phyloP scores from a whole-genome alignment of 2,888 invertebrate genomes.

The Criorhina ranunculi region DNA sequence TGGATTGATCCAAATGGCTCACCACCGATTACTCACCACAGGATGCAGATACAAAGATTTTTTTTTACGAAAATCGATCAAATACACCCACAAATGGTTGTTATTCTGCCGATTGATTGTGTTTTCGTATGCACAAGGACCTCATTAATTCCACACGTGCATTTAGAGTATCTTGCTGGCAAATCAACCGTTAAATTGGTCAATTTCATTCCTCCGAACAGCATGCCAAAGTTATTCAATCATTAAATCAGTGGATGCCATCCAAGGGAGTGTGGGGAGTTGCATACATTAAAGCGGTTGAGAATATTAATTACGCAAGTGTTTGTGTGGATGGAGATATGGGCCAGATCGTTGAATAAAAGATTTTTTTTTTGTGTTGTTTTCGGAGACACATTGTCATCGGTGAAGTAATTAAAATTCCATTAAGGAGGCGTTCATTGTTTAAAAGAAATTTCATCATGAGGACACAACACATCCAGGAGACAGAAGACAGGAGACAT shows the following conservation, averaged over 20 bases:
- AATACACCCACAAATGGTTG: not conserved
- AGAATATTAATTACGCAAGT: slow-evolving; percentile 40
- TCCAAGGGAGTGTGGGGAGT: not conserved
- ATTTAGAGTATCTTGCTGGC: not conserved
- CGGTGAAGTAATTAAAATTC: slow-evolving; percentile 59
- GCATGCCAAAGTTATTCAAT: slow-evolving; percentile 41
- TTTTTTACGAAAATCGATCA: not conserved
- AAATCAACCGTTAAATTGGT: slow-evolving; percentile 2
- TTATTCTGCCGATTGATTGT: not conserved
- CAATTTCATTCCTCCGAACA: slow-evolving; percentile 13
- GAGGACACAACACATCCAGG: slow-evolving; percentile 16
- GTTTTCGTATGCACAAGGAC: not conserved
- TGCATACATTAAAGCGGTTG: slow-evolving; percentile 15
- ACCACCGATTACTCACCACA: no score
- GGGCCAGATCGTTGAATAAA: slow-evolving; percentile 33
- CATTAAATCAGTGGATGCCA: slow-evolving; percentile 57
- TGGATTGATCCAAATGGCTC: no score
- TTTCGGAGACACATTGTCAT: slow-evolving; percentile 35
- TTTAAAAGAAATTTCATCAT: slow-evolving; percentile 1
- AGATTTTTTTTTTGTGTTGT: not conserved
- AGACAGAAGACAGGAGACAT: no score
- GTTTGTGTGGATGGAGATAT: not conserved
- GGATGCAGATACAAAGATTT: no score
- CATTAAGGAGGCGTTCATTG: slow-evolving; percentile 43
- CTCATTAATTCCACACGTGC: not conserved